Conservation (phyloP, 2,888 invertebrate species). For the Gryllus longicercus region DNA sequence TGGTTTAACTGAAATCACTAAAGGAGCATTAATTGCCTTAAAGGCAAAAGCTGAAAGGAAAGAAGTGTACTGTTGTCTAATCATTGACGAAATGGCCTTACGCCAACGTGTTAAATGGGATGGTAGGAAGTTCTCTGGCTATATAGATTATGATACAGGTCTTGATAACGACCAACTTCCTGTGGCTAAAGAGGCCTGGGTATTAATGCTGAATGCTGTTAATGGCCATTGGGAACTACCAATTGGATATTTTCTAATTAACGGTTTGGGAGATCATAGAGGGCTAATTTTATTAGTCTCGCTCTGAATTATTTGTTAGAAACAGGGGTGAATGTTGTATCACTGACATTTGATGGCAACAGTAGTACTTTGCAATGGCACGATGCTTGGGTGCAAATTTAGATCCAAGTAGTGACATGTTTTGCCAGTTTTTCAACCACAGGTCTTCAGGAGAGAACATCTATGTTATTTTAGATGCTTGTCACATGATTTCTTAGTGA, state of each 20-base stretch:
- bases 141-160: too few species aligned
- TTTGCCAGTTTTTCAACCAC: too few species aligned
- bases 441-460: too few species aligned
- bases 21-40: not conserved
- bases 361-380: too few species aligned
- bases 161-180: too few species aligned
- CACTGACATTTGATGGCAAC: constrained; percentile 26
- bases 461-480: too few species aligned
- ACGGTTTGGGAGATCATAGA: constrained; percentile 38
- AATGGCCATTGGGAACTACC: constrained; percentile 43
- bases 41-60: constrained; percentile 30
- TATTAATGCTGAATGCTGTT: constrained; percentile 40
- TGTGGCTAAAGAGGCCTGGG: too few species aligned
- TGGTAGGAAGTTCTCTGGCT: too few species aligned
- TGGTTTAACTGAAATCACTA: too few species aligned
- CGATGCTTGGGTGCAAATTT: constrained; percentile 17
- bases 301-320: constrained; percentile 33
- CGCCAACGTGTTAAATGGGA: too few species aligned
- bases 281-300: constrained; percentile 36
- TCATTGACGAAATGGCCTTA: too few species aligned
- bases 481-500: too few species aligned
- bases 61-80: constrained; percentile 37
- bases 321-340: constrained; percentile 33
- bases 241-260: constrained; percentile 42
- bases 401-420: not conserved